Percentiles rank a stretch among this genome's conserved stretches.
phyloP scores from a whole-genome alignment of 2,797 vertebrate species.

The Ptychobarbus kaznakovi region DNA sequence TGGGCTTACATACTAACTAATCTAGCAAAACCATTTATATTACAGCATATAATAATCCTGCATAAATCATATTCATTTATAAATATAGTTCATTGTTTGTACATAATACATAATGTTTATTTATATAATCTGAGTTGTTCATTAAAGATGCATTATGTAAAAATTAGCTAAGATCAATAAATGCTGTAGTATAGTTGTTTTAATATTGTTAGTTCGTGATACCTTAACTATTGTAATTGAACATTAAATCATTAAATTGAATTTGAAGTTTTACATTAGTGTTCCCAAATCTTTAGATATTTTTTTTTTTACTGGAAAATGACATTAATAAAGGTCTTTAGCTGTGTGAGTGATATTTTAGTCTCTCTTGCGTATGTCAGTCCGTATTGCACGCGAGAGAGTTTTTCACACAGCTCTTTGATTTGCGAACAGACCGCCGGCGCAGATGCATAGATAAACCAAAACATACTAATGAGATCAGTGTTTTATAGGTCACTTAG shows the following conservation, averaged over 20 bases:
- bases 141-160: not conserved
- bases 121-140: not conserved
- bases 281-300: not conserved
- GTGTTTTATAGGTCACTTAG: slow-evolving; percentile 41
- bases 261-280: not conserved
- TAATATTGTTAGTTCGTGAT: not conserved
- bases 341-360: not conserved
- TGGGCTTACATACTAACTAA: not conserved
- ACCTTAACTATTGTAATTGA: not conserved
- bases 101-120: not conserved
- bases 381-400: not conserved
- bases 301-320: not conserved
- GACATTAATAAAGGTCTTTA: not conserved
- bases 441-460: slow-evolving; percentile 42
- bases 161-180: not conserved
- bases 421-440: slow-evolving; percentile 13
- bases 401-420: slow-evolving; percentile 3
- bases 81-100: not conserved
- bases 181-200: not conserved
- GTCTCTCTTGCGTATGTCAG: not conserved
- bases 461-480: slow-evolving; percentile 43
- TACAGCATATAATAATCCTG: not conserved
- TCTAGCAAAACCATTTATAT: not conserved
- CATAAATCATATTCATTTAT: not conserved
- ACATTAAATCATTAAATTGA: not conserved